Evolutionary conservation across 2,888 invertebrate species (phyloP).

Genomic region (Marasmarcha lunaedactyla): DNA sequence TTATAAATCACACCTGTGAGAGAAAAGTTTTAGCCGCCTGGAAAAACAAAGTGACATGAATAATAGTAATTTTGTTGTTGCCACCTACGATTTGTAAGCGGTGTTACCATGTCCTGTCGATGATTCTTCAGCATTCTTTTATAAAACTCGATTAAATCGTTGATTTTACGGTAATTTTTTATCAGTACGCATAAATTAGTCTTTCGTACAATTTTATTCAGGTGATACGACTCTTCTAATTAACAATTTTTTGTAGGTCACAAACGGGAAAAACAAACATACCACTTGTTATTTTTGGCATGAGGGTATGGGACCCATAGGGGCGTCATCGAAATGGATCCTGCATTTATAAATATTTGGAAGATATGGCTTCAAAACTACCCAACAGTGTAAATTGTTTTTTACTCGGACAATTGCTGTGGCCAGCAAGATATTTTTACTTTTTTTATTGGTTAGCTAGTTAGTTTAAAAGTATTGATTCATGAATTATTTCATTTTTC

Average conservation of each 20-base stretch:
- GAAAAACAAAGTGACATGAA: background rate
- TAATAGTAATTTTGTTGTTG: constrained; percentile 3
- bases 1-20: constrained; percentile 14
- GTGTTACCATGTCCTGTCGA: background rate
- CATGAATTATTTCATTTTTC: constrained; percentile 5
- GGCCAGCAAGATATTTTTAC: constrained; percentile 1
- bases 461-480: no score
- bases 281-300: constrained; percentile 17
- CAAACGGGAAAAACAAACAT: constrained; percentile 9
- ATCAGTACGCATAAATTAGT: no score
- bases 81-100: constrained; percentile 13
- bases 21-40: constrained; percentile 10
- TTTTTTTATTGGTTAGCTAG: no score
- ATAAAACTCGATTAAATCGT: constrained; percentile 9
- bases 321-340: constrained; percentile 17
- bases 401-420: no score
- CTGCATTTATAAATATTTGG: constrained; percentile 15
- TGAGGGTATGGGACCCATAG: constrained; percentile 14
- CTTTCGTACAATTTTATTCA: no score
- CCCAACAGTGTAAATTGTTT: constrained; percentile 11
- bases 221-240: background rate
- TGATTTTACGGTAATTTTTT: constrained; percentile 8
- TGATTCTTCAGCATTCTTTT: constrained; percentile 13
- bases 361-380: constrained; percentile 10
- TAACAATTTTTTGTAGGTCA: constrained; percentile 6